A percentile compares a stretch with the other conserved stretches of the same genome.
These are phyloP conservation scores for Macroglossus sobrinus DNA, from an alignment of 2,113 vertebrate genomes.

Conservation along the genomic window DNA sequence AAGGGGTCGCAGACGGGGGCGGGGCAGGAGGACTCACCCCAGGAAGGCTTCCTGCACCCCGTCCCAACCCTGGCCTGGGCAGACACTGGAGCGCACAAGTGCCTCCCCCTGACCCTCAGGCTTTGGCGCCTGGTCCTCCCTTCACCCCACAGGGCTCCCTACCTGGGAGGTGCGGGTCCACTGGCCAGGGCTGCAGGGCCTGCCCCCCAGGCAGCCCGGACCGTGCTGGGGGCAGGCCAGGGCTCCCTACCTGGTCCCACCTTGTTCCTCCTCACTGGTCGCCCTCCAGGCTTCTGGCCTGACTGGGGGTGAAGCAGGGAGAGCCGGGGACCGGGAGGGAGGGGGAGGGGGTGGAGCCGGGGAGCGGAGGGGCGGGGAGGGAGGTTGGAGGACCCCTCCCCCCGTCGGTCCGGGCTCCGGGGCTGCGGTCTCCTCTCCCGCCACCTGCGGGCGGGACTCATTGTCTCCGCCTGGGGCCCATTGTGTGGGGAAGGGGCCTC, in stretches of 20 bases:
- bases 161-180: too few relatives aligned
- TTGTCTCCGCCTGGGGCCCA: slow-evolving; percentile 82
- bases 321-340: not conserved
- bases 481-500: slow-evolving; percentile 80
- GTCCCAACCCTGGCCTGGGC: not conserved
- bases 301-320: not conserved
- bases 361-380: rapidly evolving
- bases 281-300: not conserved
- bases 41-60: not conserved
- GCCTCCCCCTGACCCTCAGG: slow-evolving; percentile 40
- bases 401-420: not conserved
- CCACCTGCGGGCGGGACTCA: slow-evolving; percentile 57
- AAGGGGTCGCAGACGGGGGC: not conserved
- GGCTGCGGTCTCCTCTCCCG: not conserved
- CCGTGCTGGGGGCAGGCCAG: not conserved
- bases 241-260: too few relatives aligned
- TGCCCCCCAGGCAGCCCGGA: not conserved
- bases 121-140: not conserved
- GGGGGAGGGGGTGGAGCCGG: not conserved
- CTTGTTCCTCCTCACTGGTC: too few relatives aligned
- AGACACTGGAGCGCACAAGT: not conserved
- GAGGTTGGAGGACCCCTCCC: not conserved
- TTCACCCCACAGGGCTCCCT: not conserved
- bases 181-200: not conserved
- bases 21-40: not conserved